Base-by-base conservation (phyloP, 2,113 vertebrate genomes). In the Falco punctatus region DNA sequence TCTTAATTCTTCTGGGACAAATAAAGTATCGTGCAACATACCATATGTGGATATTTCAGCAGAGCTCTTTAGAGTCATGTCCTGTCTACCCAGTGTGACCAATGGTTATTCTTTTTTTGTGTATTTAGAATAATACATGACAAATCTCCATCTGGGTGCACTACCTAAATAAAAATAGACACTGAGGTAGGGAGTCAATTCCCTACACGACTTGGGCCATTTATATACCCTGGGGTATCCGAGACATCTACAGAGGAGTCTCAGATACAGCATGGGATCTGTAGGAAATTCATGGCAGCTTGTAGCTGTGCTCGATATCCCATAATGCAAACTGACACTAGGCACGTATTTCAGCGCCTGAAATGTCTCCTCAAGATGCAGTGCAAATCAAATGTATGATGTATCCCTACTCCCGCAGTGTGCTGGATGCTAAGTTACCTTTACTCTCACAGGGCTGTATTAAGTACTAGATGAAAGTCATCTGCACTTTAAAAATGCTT, bases 41-140 rank as follows among this genome's bases (percentile, higher is more conserved):
- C 81, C 92, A 94, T 66, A 84, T 85, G 91, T 89, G 92, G 86
- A n/a, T 85, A 79, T 91, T 94, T 58, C 91, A 94, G 92, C 88
- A 82, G 65, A 91, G 88, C 44, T 86, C 88, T 91, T 91, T 52
- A 66, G 49, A 94, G 81, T 52, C 70, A 10, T 82, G 84, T 87
- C 81, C 93, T 92, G 78, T 69, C 87, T 64, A 52, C 65, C 57
- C 51, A 59, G 3, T 8, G 38, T 69, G 90, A 92, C 58, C 77
- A 82, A 71, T 18, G 30, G 69, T 9, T 64, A 72, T 65, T 94
- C 86, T 71, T 65, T 49, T 91, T 81, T 86, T 10, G 0, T 77
- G 4, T 69, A 58, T 72, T 65, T 61, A 49, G 73, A 85, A 51
- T 17, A 87, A 89, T 8, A 49, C 32, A 38, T 2, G 22, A 23